Percentiles rank a stretch among this genome's conserved stretches.
These are phyloP conservation scores for Leuciscus idus DNA, from an alignment of 2,113 vertebrate species.

Conservation along the genomic window DNA sequence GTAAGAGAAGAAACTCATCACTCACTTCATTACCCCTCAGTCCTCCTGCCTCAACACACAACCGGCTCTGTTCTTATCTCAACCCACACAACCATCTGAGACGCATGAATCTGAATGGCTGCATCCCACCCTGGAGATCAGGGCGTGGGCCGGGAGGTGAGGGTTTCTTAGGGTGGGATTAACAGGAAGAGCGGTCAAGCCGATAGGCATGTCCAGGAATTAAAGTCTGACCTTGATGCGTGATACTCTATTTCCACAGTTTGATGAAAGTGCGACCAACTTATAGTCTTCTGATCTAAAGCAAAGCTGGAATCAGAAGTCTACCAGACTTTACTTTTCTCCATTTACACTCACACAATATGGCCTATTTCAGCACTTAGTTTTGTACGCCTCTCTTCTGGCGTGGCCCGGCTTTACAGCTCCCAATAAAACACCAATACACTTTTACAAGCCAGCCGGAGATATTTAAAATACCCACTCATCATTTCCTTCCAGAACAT, in stretches of 20 bases:
- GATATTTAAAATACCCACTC: conserved; percentile 53
- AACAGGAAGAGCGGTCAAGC: conserved; percentile 11
- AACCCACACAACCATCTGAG: conserved; percentile 52
- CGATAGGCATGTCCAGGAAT: conserved; percentile 1
- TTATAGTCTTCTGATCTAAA: background rate
- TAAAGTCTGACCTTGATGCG: conserved; percentile 11
- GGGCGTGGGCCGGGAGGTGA: background rate
- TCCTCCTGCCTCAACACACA: conserved; percentile 41
- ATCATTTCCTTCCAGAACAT: conserved; percentile 43
- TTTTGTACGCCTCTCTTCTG: conserved; percentile 35
- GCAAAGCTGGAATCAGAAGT: background rate
- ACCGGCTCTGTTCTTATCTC: conserved; percentile 52
- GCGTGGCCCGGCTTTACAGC: conserved; percentile 47
- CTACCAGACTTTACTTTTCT: conserved; percentile 7
- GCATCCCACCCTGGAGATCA: conserved; percentile 8
- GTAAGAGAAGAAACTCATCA: conserved; percentile 52
- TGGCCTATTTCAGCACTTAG: background rate
- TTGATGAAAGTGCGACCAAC: background rate
- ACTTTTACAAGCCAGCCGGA: conserved; percentile 46
- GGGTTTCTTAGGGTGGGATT: conserved; percentile 23
- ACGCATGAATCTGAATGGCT: conserved; percentile 34
- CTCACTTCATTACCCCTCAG: conserved; percentile 57
- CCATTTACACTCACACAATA: background rate
- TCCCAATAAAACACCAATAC: conserved; percentile 54
- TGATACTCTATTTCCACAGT: conserved; percentile 9